Conservation (phyloP, 2,113 vertebrate genomes). For the Salvelinus namaycush region DNA sequence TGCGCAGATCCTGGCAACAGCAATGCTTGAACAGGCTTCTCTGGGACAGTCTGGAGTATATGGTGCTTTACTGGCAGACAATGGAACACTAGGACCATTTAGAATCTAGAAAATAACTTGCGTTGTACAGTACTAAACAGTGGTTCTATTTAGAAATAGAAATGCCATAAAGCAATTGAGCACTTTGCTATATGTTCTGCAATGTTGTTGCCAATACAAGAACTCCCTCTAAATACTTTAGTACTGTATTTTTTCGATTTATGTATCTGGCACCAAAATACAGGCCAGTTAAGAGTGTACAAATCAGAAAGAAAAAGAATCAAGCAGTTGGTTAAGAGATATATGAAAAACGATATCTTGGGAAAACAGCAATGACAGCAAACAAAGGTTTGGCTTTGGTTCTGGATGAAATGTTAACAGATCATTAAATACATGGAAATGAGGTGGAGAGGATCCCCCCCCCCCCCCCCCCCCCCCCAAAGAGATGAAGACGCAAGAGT, state of each 20-base stretch:
- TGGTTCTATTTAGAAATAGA: neutral
- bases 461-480: neutral
- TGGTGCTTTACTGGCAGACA: neutral
- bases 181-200: neutral
- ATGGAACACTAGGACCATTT: too few relatives aligned
- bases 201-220: conserved; percentile 21
- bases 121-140: too few relatives aligned
- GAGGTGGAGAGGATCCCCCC: neutral
- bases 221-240: neutral
- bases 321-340: conserved; percentile 14
- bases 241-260: neutral
- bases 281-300: neutral
- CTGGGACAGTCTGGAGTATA: neutral
- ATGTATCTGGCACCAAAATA: neutral
- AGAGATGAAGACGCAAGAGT: conserved; percentile 50
- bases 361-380: conserved; percentile 2
- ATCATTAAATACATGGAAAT: neutral
- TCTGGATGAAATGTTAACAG: neutral
- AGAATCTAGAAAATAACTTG: too few relatives aligned
- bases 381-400: conserved; percentile 3
- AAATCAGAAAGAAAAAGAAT: conserved; percentile 6
- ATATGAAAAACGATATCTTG: neutral
- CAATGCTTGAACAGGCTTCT: conserved; percentile 3
- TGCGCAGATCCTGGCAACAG: conserved; percentile 23
- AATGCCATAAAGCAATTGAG: neutral